Evolutionary conservation across 2,797 vertebrate genomes (phyloP).

Genomic region (Emys orbicularis): DNA sequence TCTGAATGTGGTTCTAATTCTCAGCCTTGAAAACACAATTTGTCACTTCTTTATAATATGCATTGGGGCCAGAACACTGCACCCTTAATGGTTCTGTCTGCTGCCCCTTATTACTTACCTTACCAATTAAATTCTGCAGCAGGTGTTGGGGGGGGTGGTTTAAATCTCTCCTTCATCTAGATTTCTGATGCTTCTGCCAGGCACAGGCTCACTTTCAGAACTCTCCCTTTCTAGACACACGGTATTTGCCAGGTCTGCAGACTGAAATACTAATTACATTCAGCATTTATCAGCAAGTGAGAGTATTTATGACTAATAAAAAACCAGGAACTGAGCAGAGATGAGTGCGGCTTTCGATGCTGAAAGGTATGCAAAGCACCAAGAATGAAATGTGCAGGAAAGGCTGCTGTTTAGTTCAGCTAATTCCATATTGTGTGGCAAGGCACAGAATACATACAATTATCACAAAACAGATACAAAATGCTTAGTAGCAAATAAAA

Average conservation of each 20-base stretch:
- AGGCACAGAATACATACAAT: background rate
- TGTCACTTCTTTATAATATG: background rate
- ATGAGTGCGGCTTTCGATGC: background rate
- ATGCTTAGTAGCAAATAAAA: slow-evolving; percentile 57
- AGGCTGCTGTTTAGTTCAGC: slow-evolving; percentile 35
- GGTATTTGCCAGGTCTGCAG: background rate
- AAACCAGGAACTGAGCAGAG: slow-evolving; percentile 16
- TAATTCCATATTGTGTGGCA: slow-evolving; percentile 27
- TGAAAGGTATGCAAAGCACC: slow-evolving; percentile 21
- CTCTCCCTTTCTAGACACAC: slow-evolving; percentile 5
- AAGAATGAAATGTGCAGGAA: slow-evolving; percentile 7
- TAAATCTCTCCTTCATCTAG: slow-evolving; percentile 42
- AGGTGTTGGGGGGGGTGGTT: background rate
- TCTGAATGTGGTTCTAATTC: background rate
- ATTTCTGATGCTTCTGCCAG: slow-evolving; percentile 48
- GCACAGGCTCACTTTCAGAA: slow-evolving; percentile 3
- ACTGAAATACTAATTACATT: slow-evolving; percentile 48
- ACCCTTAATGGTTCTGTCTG: slow-evolving; percentile 19
- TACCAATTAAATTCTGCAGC: slow-evolving; percentile 60
- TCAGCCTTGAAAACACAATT: background rate
- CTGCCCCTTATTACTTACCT: background rate
- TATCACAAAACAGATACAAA: slow-evolving; percentile 46
- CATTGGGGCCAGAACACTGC: slow-evolving; percentile 13
- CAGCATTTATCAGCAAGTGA: slow-evolving; percentile 40
- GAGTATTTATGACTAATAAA: slow-evolving; percentile 59